Percentiles rank a stretch among this genome's conserved stretches.
phyloP scores from a whole-genome alignment of 2,113 vertebrate genomes.

The Tachuris rubrigastra region DNA sequence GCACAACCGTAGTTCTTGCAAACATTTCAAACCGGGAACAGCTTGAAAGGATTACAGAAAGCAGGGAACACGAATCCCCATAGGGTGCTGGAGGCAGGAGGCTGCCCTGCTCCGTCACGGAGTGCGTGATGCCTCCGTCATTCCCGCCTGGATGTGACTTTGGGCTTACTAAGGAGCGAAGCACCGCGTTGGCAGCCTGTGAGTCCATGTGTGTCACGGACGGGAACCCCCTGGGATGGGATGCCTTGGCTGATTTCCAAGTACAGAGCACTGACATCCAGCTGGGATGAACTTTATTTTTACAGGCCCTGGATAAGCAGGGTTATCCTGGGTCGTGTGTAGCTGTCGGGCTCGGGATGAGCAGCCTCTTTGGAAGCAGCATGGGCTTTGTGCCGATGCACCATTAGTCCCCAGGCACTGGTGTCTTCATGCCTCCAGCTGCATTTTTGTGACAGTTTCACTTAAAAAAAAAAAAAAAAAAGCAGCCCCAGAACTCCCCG shows the following conservation, averaged over 20 bases:
- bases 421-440: rapidly evolving
- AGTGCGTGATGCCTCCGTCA: rapidly evolving
- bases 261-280: background rate
- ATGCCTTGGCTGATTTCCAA: background rate
- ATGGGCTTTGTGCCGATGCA: rapidly evolving
- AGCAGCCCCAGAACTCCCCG: background rate
- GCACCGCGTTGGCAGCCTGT: rapidly evolving
- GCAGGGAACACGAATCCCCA: rapidly evolving
- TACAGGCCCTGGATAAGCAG: background rate
- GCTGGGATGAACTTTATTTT: background rate
- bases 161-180: background rate
- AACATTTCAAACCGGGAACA: background rate
- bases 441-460: background rate
- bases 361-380: background rate
- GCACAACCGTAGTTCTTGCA: background rate
- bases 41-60: background rate
- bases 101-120: background rate
- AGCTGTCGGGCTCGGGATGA: rapidly evolving
- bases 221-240: background rate
- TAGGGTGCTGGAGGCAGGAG: rapidly evolving
- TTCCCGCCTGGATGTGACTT: background rate
- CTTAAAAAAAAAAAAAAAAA: background rate
- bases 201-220: rapidly evolving
- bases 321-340: background rate
- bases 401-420: background rate